phyloP scores from a whole-genome alignment of 35 echinoderm and acorn worm species.

The Patiria miniata region DNA sequence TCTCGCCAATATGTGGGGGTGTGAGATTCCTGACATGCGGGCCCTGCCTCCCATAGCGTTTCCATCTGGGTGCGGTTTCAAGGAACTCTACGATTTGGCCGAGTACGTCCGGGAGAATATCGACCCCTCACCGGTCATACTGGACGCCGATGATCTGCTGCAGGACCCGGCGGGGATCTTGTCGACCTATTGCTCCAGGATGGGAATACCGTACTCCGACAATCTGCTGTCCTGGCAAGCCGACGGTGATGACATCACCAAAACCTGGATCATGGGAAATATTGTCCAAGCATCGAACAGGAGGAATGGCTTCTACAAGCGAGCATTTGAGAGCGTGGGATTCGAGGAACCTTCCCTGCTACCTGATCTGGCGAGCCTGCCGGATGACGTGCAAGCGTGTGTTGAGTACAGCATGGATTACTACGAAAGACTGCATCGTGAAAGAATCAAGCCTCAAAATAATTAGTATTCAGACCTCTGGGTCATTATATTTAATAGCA shows the following conservation, averaged over 20 bases:
- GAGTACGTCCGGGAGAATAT: slow-evolving; percentile 11
- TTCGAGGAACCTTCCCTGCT: not conserved
- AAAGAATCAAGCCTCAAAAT: too few species aligned
- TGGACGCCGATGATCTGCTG: slow-evolving; percentile 36
- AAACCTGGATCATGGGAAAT: slow-evolving; percentile 36
- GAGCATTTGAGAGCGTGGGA: slow-evolving; percentile 6
- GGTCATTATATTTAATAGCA: too few species aligned
- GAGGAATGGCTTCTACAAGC: not conserved
- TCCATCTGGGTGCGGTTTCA: not conserved
- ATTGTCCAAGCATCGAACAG: not conserved
- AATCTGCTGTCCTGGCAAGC: slow-evolving; percentile 8
- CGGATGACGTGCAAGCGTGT: not conserved
- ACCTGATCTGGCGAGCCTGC: not conserved
- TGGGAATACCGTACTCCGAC: not conserved
- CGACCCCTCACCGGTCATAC: not conserved
- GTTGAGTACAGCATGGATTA: not conserved
- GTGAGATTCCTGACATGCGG: not conserved
- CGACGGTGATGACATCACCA: not conserved
- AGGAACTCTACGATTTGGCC: slow-evolving; percentile 2
- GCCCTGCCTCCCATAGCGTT: not conserved
- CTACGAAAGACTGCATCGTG: not conserved
- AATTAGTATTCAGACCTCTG: too few species aligned
- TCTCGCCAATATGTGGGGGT: not conserved
- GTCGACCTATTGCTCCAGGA: not conserved
- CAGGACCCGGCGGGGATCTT: not conserved